phyloP scores from a whole-genome alignment of 2,888 invertebrate genomes.

The Tanypteryx hageni region DNA sequence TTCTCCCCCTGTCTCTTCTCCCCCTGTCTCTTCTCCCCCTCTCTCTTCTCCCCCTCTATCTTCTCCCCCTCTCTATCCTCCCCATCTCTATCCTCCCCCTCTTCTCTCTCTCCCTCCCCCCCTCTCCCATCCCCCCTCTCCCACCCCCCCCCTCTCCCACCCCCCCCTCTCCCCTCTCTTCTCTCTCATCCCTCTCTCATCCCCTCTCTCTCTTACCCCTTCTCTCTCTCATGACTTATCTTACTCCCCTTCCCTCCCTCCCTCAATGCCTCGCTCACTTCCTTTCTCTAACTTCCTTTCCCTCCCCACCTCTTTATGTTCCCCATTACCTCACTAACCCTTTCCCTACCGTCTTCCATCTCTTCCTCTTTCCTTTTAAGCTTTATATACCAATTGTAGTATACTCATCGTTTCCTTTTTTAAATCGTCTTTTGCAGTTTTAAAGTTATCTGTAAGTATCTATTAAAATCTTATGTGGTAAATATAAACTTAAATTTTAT shows the following conservation, averaged over 20 bases:
- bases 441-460: too few species aligned
- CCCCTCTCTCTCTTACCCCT: neutral
- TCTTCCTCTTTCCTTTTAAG: neutral
- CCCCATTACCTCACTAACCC: neutral
- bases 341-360: neutral
- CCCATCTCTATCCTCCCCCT: neutral
- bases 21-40: neutral
- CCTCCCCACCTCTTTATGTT: neutral
- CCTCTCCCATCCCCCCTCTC: neutral
- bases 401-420: too few species aligned
- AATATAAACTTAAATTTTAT: too few species aligned
- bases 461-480: too few species aligned
- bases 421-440: too few species aligned
- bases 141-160: neutral
- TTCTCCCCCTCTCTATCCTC: neutral
- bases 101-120: neutral
- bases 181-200: neutral
- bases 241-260: neutral
- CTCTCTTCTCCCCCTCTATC: neutral
- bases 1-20: neutral
- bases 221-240: neutral
- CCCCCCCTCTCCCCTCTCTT: neutral
- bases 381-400: too few species aligned
- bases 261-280: neutral
- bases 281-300: neutral